Evolutionary conservation across 92 coral and sea anemone species (phyloP), one percentile per base, ranked within the genome.

Genomic region (Zoanthus sociatus): DNA sequence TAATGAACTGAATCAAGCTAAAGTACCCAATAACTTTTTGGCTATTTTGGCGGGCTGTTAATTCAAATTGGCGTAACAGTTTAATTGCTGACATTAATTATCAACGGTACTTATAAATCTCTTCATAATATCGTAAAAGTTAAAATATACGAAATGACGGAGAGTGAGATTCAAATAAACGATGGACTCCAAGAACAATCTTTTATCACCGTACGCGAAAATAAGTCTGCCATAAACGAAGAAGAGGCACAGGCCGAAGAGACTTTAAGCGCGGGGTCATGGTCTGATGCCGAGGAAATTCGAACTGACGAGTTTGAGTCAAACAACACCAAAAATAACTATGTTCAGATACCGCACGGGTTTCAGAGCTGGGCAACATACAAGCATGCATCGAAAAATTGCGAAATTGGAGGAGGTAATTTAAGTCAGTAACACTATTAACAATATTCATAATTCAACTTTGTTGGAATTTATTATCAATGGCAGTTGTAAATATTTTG

Each of bases 321-420:
- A 26, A 67, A 2, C 56, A 60, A 73, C n/a, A 17, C 71, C 9
- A 93, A 88, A 31, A 89, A 90, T 76, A 56, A 74, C 69, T 97
- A 97, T 84, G 92, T 86, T 53, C 98, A 93, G 51, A 94, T 97
- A 17, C 99, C 98, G 9, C 92, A 92, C 76, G 99, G 99, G 15
- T 97, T 97, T 81, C 99, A 97, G 82, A 92, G 94, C 50, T 84
- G 91, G 70, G 97, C 95, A 21, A 86, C 90, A 32, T 95, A 97
- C 86, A 97, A 90, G 88, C 98, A 95, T 56, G 96, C 96, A 13
- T 94, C 98, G 60, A 97, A 97, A 87, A 97, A 95, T 88, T 95
- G 98, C 71, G 99, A 97, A 47, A 97, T 97, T 71, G 95, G 93
- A 9, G 99, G 97, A 83, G 99, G 99, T 96, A 26, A 26, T 83